These are phyloP conservation scores for Clupea harengus DNA, from an alignment of 2,113 vertebrate species.

Conservation along the genomic window DNA sequence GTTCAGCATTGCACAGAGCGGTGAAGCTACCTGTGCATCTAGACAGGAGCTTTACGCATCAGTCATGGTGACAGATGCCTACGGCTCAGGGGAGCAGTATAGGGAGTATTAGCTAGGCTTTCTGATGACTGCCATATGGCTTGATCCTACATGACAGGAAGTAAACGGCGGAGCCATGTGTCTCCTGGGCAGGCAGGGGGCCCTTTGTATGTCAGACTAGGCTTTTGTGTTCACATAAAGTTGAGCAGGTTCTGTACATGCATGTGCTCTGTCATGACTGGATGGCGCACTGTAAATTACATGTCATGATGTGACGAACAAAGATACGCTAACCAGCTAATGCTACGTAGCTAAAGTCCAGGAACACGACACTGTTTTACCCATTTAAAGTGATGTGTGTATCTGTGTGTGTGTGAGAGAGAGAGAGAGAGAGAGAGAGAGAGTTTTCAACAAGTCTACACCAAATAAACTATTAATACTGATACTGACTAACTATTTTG, in stretches of 20 bases:
- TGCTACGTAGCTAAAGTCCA: not conserved
- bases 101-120: not conserved
- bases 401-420: not conserved
- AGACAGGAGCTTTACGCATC: not conserved
- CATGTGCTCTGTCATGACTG: not conserved
- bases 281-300: not conserved
- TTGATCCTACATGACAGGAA: conserved; percentile 1
- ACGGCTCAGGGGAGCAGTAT: not conserved
- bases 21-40: conserved; percentile 1
- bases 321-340: not conserved
- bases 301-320: not conserved
- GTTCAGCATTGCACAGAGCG: not conserved
- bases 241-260: not conserved
- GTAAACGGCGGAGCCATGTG: not conserved
- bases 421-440: not conserved
- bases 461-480: not conserved
- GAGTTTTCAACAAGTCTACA: not conserved
- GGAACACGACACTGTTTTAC: not conserved
- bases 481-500: not conserved
- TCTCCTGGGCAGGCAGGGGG: not conserved
- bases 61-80: not conserved
- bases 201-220: not conserved
- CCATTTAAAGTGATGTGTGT: not conserved
- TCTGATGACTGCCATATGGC: conserved; percentile 19
- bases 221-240: not conserved